These are phyloP conservation scores for Motacilla tschutschensis DNA, from an alignment of 2,113 vertebrate genomes.

Conservation along the genomic window DNA sequence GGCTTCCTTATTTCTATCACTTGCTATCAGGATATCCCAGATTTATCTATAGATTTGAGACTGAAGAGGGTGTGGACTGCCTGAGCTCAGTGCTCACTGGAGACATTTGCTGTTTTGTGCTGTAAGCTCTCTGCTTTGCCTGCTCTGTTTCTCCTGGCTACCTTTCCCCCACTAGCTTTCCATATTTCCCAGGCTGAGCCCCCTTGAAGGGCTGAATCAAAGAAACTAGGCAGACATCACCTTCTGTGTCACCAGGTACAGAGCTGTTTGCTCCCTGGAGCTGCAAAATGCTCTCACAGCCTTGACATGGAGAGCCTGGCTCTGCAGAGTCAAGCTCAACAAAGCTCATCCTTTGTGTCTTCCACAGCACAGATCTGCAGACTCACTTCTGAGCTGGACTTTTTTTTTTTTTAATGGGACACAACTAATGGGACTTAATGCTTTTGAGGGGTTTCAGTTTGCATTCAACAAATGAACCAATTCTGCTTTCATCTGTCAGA, in stretches of 20 bases:
- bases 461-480: background rate
- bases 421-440: background rate
- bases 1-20: background rate
- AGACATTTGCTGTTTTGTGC: background rate
- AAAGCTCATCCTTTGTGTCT: background rate
- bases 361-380: background rate
- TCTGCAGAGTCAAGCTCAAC: background rate
- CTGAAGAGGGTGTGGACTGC: background rate
- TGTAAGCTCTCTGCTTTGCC: background rate
- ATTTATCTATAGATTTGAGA: background rate
- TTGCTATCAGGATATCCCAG: background rate
- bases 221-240: background rate
- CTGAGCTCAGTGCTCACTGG: background rate
- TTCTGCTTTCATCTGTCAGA: slow-evolving; percentile 31
- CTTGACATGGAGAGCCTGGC: background rate
- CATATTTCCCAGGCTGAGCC: background rate
- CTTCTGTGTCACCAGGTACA: background rate
- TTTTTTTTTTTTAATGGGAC: background rate
- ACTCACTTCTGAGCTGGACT: background rate
- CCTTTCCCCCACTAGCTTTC: background rate
- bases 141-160: background rate
- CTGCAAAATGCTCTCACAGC: background rate
- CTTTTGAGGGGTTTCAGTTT: slow-evolving; percentile 3
- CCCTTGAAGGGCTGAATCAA: background rate
- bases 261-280: background rate